A percentile compares a stretch with the other conserved stretches of the same genome.
These are phyloP conservation scores for Eupristina koningsbergeri DNA, from an alignment of 1,140 invertebrate species.

Conservation along the genomic window DNA sequence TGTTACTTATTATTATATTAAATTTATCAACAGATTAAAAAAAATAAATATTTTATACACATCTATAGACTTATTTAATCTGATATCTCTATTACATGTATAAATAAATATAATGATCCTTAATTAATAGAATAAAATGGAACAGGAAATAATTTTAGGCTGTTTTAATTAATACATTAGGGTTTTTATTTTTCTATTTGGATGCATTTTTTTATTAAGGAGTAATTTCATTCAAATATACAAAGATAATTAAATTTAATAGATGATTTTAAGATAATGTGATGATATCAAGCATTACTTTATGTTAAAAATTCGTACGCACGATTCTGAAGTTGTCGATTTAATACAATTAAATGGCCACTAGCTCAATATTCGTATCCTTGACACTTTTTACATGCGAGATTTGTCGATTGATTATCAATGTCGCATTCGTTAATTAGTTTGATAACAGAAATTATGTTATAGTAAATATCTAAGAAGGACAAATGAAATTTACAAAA, in stretches of 20 bases:
- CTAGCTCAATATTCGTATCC: slow-evolving; percentile 41
- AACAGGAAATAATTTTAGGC: slow-evolving; percentile 37
- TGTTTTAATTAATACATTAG: not conserved
- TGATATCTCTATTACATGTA: not conserved
- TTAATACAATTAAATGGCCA: slow-evolving; percentile 45
- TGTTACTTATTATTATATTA: no score
- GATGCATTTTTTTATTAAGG: not conserved
- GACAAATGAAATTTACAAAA: not conserved
- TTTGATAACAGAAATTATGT: not conserved
- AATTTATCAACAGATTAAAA: no score
- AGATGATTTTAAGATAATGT: no score
- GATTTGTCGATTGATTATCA: slow-evolving; percentile 40
- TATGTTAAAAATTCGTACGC: slow-evolving; percentile 15
- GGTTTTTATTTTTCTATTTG: not conserved
- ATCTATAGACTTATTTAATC: not conserved
- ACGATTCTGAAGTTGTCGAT: not conserved
- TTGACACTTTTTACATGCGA: slow-evolving; percentile 45
- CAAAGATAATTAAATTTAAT: no score
- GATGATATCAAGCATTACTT: not conserved
- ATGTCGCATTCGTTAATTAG: slow-evolving; percentile 18
- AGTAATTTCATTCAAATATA: not conserved
- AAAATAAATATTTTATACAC: not conserved
- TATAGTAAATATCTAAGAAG: not conserved
- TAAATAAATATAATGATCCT: slow-evolving; percentile 29
- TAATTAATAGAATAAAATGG: slow-evolving; percentile 38